These are phyloP conservation scores for Halisarca cf. caerulea DNA, from an alignment of 37 sponge, comb jelly and placozoan genomes.

Conservation along the genomic window DNA sequence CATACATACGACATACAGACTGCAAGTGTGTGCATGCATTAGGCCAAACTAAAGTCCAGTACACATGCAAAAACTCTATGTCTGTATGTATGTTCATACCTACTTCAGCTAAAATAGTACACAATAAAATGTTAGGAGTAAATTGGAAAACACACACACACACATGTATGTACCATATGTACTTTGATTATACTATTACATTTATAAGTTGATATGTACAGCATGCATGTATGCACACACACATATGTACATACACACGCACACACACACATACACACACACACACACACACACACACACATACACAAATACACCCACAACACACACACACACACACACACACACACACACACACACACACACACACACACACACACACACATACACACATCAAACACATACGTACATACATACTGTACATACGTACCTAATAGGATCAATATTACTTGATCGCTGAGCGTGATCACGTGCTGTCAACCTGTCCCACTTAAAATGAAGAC, in stretches of 20 bases:
- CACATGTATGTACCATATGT: no score
- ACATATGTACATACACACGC: no score
- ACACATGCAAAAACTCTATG: no score
- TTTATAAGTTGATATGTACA: no score
- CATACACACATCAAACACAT: background rate
- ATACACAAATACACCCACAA: background rate
- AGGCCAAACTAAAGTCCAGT: no score
- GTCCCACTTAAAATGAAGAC: conserved; percentile 97
- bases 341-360: background rate
- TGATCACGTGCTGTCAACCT: conserved; percentile 56
- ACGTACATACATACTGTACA: background rate
- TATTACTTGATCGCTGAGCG: conserved; percentile 39
- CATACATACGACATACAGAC: background rate
- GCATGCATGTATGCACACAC: no score
- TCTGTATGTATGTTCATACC: no score
- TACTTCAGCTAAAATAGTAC: no score
- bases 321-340: background rate
- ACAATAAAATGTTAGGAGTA: no score
- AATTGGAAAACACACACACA: no score
- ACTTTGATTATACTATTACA: no score
- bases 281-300: background rate
- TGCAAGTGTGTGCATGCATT: no score
- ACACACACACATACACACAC: background rate
- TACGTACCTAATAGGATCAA: conserved; percentile 79
- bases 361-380: background rate